Conservation (phyloP, 2,888 invertebrate species). For the Helicoverpa assulta region DNA sequence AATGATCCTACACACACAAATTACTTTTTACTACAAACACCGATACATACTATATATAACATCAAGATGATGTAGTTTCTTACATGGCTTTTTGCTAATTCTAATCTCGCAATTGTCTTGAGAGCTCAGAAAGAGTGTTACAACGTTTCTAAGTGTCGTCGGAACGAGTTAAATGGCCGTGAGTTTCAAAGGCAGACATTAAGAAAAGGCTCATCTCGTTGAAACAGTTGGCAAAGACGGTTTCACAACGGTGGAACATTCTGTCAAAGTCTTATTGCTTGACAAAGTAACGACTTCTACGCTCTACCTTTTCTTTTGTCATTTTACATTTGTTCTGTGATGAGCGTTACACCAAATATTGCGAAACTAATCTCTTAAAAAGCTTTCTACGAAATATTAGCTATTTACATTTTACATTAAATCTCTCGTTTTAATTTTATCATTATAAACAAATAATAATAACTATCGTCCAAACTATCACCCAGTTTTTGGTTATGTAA, state of each 20-base stretch:
- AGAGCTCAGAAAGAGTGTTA: constrained; percentile 57
- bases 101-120: constrained; percentile 55
- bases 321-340: constrained; percentile 43
- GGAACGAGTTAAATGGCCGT: constrained; percentile 66
- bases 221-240: constrained; percentile 62
- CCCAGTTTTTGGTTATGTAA: constrained; percentile 47
- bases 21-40: constrained; percentile 48
- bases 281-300: constrained; percentile 39
- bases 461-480: constrained; percentile 49
- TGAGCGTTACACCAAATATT: constrained; percentile 43
- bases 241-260: constrained; percentile 53
- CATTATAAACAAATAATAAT: constrained; percentile 19
- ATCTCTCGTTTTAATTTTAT: constrained; percentile 5
- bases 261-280: constrained; percentile 56
- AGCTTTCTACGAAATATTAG: constrained; percentile 33
- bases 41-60: constrained; percentile 36
- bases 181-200: constrained; percentile 67
- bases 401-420: constrained; percentile 50
- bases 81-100: constrained; percentile 45
- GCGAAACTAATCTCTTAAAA: constrained; percentile 24
- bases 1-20: constrained; percentile 49
- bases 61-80: constrained; percentile 40
- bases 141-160: constrained; percentile 62
- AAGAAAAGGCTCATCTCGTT: constrained; percentile 66
- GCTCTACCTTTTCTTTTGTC: constrained; percentile 39